A percentile compares a stretch with the other conserved stretches of the same genome.
phyloP scores from a whole-genome alignment of 2,797 vertebrate genomes.

The Macroramphosus scolopax region DNA sequence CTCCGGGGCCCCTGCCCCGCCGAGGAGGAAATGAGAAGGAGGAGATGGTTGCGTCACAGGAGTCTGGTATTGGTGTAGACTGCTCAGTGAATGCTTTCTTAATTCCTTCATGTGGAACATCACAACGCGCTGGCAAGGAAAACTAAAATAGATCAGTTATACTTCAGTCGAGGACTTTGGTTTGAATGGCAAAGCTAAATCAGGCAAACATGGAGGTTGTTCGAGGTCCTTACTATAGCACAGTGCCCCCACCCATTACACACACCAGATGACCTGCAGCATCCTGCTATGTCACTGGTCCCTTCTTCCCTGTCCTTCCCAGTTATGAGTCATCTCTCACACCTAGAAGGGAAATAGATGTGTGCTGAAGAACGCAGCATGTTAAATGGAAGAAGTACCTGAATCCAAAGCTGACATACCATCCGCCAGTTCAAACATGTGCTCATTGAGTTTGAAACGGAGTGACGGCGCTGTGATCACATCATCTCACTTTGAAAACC shows the following conservation, averaged over 20 bases:
- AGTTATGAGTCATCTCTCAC: slow-evolving; percentile 22
- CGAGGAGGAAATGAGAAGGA: slow-evolving; percentile 69
- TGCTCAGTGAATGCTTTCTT: slow-evolving; percentile 42
- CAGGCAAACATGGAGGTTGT: slow-evolving; percentile 10
- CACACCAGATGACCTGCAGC: slow-evolving; percentile 2
- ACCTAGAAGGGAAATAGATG: slow-evolving; percentile 17
- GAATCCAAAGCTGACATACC: slow-evolving; percentile 53
- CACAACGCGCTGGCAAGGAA: slow-evolving; percentile 31
- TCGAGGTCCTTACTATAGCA: slow-evolving; percentile 5
- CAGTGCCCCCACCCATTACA: slow-evolving; percentile 3
- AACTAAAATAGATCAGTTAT: slow-evolving; percentile 39
- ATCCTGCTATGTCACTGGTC: slow-evolving; percentile 1
- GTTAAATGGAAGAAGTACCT: slow-evolving; percentile 43
- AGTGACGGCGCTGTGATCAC: slow-evolving; percentile 43
- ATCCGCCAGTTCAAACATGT: slow-evolving; percentile 58
- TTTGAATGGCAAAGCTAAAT: slow-evolving; percentile 36
- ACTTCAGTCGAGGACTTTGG: slow-evolving; percentile 30
- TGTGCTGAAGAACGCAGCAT: slow-evolving; percentile 22
- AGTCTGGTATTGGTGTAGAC: slow-evolving; percentile 57
- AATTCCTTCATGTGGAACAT: slow-evolving; percentile 52
- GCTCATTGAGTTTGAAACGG: slow-evolving; percentile 46
- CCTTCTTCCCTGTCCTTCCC: slow-evolving; percentile 10
- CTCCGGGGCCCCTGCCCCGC: slow-evolving; percentile 63
- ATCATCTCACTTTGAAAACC: slow-evolving; percentile 36
- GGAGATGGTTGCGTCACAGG: slow-evolving; percentile 65